Conservation (phyloP, 2,113 vertebrate species). For the Cynocephalus volans region DNA sequence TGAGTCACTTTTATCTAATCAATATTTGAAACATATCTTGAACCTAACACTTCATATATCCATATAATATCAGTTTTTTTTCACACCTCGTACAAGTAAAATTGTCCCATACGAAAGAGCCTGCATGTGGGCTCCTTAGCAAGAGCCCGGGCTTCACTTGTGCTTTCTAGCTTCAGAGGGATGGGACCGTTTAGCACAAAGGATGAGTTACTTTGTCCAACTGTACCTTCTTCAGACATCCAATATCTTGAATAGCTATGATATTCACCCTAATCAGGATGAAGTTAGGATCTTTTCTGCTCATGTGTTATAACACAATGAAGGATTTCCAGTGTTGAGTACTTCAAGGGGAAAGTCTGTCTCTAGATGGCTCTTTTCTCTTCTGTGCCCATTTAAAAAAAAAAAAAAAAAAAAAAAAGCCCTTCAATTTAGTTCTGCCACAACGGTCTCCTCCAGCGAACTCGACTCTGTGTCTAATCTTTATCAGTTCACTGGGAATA, state of each 20-base stretch:
- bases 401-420: background rate
- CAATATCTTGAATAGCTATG: background rate
- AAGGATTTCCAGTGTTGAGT: background rate
- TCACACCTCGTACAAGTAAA: background rate
- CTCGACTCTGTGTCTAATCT: background rate
- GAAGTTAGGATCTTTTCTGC: background rate
- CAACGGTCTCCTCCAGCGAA: background rate
- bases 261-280: background rate
- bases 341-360: background rate
- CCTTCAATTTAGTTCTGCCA: background rate
- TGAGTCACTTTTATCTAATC: background rate
- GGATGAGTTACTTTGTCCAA: background rate
- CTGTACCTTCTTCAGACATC: background rate
- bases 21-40: background rate
- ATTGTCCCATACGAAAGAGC: background rate
- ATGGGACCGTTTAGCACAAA: background rate
- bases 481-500: background rate
- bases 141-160: background rate
- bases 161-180: background rate
- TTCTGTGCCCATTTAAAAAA: background rate
- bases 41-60: background rate
- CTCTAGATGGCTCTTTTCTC: background rate
- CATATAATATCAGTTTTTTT: background rate
- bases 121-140: background rate
- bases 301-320: background rate